Percentiles rank a stretch among this genome's conserved stretches.
These are phyloP conservation scores for Collichthys lucidus DNA, from an alignment of 2,113 vertebrate species.

Conservation along the genomic window DNA sequence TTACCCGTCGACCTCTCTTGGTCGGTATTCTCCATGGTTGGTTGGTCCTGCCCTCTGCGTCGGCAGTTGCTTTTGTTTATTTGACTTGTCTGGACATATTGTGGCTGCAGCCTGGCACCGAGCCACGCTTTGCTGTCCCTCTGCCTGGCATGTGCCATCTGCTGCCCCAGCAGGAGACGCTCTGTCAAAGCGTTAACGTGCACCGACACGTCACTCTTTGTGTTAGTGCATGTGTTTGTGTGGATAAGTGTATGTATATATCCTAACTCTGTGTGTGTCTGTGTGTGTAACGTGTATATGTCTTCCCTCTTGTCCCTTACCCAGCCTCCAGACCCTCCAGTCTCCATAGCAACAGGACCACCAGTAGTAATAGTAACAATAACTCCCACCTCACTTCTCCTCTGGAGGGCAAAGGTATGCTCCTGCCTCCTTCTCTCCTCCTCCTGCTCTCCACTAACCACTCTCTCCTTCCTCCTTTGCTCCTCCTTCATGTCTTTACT, in stretches of 20 bases:
- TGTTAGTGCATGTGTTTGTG: conserved; percentile 45
- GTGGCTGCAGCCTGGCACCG: conserved; percentile 71
- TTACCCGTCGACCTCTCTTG: neutral
- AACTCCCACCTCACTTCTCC: conserved; percentile 89
- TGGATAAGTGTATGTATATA: conserved; percentile 21
- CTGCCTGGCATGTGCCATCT: conserved; percentile 77
- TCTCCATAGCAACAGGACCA: conserved; percentile 97
- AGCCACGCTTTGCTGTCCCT: conserved; percentile 59
- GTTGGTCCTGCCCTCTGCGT: conserved; percentile 7
- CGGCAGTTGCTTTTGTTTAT: conserved; percentile 53
- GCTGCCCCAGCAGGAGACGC: conserved; percentile 68
- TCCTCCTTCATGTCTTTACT: neutral
- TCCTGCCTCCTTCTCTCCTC: conserved; percentile 68
- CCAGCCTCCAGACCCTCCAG: conserved; percentile 95
- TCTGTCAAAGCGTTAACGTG: conserved; percentile 46
- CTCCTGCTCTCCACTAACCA: neutral
- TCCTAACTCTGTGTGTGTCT: conserved; percentile 52
- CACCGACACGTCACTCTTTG: conserved; percentile 21
- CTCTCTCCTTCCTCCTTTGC: conserved; percentile 1
- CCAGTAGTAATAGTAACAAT: conserved; percentile 97
- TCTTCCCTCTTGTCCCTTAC: conserved; percentile 70
- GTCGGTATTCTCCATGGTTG: neutral
- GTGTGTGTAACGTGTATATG: conserved; percentile 47
- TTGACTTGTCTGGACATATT: conserved; percentile 58
- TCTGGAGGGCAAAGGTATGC: conserved; percentile 95